Percentiles rank a stretch among this genome's conserved stretches.
These are phyloP conservation scores for Peromyscus polionotus DNA, from an alignment of 2,113 vertebrate species.

Conservation along the genomic window DNA sequence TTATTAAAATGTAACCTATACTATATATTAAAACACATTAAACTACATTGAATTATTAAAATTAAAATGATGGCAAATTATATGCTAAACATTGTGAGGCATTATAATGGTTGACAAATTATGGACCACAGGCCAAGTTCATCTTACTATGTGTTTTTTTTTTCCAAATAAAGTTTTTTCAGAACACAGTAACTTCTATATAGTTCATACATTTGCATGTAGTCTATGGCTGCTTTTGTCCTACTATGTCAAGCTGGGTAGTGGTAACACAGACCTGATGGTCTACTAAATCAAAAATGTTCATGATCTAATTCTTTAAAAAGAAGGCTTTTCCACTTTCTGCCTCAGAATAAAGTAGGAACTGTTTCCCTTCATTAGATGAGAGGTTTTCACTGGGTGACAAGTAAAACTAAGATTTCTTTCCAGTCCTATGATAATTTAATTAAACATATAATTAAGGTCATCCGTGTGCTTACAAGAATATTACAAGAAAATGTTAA, in stretches of 20 bases:
- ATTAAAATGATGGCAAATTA: not conserved
- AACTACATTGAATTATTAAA: not conserved
- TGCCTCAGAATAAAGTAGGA: not conserved
- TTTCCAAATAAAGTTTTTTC: slow-evolving; percentile 47
- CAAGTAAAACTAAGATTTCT: not conserved
- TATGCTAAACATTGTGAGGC: not conserved
- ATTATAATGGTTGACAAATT: not conserved
- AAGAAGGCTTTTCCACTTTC: not conserved
- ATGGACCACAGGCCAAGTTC: not conserved
- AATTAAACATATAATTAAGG: not conserved
- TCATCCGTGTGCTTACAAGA: not conserved
- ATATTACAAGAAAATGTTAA: not conserved
- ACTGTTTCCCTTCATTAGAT: not conserved
- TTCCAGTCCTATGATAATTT: not conserved
- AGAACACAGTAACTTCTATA: not conserved
- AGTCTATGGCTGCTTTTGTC: not conserved
- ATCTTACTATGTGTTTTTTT: not conserved
- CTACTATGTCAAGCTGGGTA: not conserved
- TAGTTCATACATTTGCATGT: not conserved
- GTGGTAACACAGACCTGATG: not conserved
- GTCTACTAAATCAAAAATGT: not conserved
- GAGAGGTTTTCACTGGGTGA: not conserved
- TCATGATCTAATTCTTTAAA: not conserved
- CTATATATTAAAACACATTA: not conserved
- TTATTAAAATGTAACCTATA: not conserved